Evolutionary conservation across 2,113 vertebrate genomes (phyloP), one percentile per base, ranked within the genome.

Genomic region (Nanorana parkeri): DNA sequence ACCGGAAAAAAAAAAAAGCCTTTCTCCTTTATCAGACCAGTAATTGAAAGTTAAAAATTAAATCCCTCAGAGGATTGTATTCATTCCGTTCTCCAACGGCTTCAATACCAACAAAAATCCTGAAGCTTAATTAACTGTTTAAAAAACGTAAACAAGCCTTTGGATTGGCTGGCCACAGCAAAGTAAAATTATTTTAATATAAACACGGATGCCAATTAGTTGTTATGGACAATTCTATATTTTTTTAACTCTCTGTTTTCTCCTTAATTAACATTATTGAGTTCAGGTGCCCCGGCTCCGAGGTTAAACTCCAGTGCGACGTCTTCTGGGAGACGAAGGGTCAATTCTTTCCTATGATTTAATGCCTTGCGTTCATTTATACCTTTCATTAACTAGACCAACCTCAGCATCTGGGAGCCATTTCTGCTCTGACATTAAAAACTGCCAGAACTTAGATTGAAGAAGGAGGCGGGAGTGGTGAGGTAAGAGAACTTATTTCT

Each of bases 401-500:
- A 83, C 28, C 52, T 67, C 71, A 67, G 80, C 80, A 83, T 83
- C 71, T 83, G 80, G 80, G 80, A 83, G 71, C 63, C 80, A 83
- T 83, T 83, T 83, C 80, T 58, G 60, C 58, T 13, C 64, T 66
- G 80, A 74, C 80, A 82, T 82, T 75, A 82, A 67, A 82, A 82
- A 67, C 61, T 74, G 61, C 80, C 80, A 81, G 80, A 76, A 66
- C 24, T 54, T 29, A 66, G 72, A 65, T 72, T 72, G 51, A 23
- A 79, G 68, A 28, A 6, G 29, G 56, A 56, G 68, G 36, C 5
- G 56, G 52, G 77, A 55, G 78, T 16, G 69, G 80, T 81, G 80
- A 81, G 80, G 80, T 81, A 81, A 81, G 80, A 68, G 29, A 64
- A 76, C 69, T 58, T 75, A 83, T 83, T 75, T 83, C 80, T 75